Conservation (phyloP, 2,113 vertebrate genomes). For the Saguinus imperator region DNA sequence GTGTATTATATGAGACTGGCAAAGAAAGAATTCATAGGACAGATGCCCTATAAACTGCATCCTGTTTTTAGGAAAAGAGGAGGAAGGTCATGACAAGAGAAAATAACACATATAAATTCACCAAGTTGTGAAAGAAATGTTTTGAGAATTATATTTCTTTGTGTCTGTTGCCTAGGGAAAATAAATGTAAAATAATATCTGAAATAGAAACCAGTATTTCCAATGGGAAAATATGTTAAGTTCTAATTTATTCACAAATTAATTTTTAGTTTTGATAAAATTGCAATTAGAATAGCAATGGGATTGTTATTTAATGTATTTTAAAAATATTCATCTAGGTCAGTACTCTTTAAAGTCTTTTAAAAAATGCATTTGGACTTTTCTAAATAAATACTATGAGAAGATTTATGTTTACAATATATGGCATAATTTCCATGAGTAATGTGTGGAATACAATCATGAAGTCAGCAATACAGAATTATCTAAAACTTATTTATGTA, state of each 20-base stretch:
- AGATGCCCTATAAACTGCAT: neutral
- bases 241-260: neutral
- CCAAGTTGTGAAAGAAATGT: neutral
- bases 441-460: neutral
- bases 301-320: neutral
- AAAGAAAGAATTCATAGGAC: neutral
- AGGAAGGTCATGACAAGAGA: neutral
- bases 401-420: neutral
- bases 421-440: neutral
- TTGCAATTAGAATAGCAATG: neutral
- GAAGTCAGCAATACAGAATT: neutral
- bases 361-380: neutral
- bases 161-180: neutral
- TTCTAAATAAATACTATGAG: neutral
- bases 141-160: neutral
- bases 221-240: neutral
- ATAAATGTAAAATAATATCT: neutral
- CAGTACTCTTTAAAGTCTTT: neutral
- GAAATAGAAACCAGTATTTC: neutral
- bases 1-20: neutral
- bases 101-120: neutral
- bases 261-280: conserved; percentile 17
- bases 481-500: neutral
- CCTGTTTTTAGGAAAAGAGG: neutral
- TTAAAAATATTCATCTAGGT: neutral